phyloP scores from a whole-genome alignment of 2,888 invertebrate genomes.

The Dioctria rufipes region DNA sequence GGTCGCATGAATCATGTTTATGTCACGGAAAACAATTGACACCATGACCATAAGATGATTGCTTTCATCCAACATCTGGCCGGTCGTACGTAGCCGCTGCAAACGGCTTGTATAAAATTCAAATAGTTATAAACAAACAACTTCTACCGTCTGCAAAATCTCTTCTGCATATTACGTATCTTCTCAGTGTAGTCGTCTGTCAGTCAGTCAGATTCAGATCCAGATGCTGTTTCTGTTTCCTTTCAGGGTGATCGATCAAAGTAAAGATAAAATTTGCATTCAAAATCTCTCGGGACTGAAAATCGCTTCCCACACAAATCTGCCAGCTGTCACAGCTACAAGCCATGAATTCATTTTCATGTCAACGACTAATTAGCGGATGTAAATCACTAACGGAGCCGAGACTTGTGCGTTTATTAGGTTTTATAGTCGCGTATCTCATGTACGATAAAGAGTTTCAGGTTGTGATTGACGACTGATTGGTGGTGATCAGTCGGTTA shows the following conservation, averaged over 20 bases:
- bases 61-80: slow-evolving; percentile 19
- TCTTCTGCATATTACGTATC: slow-evolving; percentile 5
- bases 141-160: neutral
- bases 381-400: slow-evolving; percentile 49
- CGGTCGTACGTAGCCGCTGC: neutral
- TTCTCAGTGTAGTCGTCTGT: neutral
- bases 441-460: slow-evolving; percentile 1
- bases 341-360: slow-evolving; percentile 54
- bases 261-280: slow-evolving; percentile 44
- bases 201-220: slow-evolving; percentile 26
- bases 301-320: slow-evolving; percentile 55
- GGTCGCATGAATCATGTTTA: slow-evolving; percentile 16
- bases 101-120: neutral
- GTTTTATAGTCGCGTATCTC: slow-evolving; percentile 17
- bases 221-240: neutral
- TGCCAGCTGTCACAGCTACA: slow-evolving; percentile 54
- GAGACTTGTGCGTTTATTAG: slow-evolving; percentile 32
- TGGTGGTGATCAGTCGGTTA: slow-evolving; percentile 38
- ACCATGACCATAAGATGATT: neutral
- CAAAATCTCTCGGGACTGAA: slow-evolving; percentile 27
- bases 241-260: slow-evolving; percentile 47
- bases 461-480: slow-evolving; percentile 49
- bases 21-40: slow-evolving; percentile 31
- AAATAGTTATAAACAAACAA: neutral
- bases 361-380: slow-evolving; percentile 54